Evolutionary conservation across 2,797 vertebrate species (phyloP).

Genomic region (Anguilla marmorata): DNA sequence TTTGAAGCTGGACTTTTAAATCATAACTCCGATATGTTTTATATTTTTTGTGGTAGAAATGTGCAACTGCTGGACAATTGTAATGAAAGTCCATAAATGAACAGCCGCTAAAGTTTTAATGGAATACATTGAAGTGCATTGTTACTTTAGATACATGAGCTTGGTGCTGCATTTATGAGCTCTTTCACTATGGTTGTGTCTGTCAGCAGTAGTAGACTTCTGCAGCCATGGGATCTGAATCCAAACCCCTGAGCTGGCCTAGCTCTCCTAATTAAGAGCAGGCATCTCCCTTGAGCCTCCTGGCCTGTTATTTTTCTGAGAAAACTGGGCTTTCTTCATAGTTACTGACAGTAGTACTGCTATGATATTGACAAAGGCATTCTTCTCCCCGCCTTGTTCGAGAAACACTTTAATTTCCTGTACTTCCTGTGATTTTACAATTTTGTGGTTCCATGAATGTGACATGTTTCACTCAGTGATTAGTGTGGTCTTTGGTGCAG

Average conservation of each 20-base stretch:
- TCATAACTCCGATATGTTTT: background rate
- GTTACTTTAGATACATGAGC: background rate
- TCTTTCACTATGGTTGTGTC: background rate
- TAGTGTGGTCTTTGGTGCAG: background rate
- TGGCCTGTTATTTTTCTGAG: background rate
- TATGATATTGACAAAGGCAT: background rate
- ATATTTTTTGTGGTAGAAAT: background rate
- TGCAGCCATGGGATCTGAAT: background rate
- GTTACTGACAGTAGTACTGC: background rate
- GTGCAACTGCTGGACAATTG: background rate
- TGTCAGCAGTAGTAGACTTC: background rate
- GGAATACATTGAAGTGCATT: background rate
- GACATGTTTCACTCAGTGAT: background rate
- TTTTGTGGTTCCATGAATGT: background rate
- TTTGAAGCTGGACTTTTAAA: background rate
- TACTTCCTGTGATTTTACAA: background rate
- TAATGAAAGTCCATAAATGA: background rate
- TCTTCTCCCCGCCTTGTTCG: background rate
- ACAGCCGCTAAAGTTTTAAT: background rate
- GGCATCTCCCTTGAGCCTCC: background rate
- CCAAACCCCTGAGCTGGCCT: background rate
- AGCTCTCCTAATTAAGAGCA: constrained; percentile 9
- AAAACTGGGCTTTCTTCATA: background rate
- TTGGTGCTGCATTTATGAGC: background rate
- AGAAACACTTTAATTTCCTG: background rate